A percentile compares a stretch with the other conserved stretches of the same genome.
Conservation (phyloP, 2,797 vertebrate genomes). For the Aulostomus chinensis region DNA sequence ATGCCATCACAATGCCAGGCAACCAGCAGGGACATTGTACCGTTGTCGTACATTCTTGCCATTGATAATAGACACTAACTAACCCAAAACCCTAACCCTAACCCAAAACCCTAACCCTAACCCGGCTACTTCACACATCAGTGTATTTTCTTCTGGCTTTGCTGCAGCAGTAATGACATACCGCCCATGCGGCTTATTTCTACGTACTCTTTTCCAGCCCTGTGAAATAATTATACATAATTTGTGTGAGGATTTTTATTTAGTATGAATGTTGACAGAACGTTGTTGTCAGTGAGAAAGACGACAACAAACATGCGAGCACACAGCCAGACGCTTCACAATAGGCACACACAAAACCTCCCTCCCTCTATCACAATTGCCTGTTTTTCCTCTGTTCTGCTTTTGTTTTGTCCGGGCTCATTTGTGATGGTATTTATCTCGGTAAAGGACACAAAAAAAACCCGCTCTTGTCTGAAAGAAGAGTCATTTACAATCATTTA, state of each 20-base stretch:
- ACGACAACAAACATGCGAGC: slow-evolving; percentile 52
- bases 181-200: no score
- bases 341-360: slow-evolving; percentile 52
- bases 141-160: no score
- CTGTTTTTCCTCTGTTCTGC: slow-evolving; percentile 55
- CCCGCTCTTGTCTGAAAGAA: slow-evolving; percentile 63
- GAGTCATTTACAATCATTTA: slow-evolving; percentile 78
- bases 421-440: slow-evolving; percentile 75
- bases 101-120: no score
- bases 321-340: slow-evolving; percentile 66
- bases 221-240: background rate
- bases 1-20: no score
- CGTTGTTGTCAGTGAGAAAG: slow-evolving; percentile 48
- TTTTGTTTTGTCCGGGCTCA: slow-evolving; percentile 70
- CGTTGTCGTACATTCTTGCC: no score
- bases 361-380: slow-evolving; percentile 43
- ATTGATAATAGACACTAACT: no score
- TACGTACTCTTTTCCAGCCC: background rate
- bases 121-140: no score
- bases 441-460: slow-evolving; percentile 60
- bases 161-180: no score
- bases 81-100: no score
- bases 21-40: no score
- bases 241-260: slow-evolving; percentile 13
- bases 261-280: slow-evolving; percentile 33